These are phyloP conservation scores for Tortricodes alternella DNA, from an alignment of 2,888 invertebrate genomes.

Conservation along the genomic window DNA sequence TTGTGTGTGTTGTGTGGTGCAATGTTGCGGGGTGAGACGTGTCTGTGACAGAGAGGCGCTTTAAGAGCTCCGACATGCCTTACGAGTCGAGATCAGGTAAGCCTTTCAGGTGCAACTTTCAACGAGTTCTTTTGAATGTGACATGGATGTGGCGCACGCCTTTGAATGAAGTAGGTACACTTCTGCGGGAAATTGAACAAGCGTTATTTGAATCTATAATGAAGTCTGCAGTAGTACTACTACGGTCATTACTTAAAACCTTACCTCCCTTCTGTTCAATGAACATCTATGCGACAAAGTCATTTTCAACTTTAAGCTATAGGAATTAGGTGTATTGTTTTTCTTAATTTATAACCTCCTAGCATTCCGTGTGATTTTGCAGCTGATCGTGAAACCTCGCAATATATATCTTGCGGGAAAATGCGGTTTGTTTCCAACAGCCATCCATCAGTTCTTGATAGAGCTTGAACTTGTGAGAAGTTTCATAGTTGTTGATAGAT, in stretches of 20 bases:
- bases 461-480: constrained; percentile 7
- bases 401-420: constrained; percentile 1
- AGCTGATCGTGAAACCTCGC: constrained; percentile 19
- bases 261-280: constrained; percentile 22
- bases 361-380: constrained; percentile 5
- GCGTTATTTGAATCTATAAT: constrained; percentile 20
- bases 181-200: background rate
- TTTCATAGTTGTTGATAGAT: constrained; percentile 2
- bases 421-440: constrained; percentile 12
- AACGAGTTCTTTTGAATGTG: constrained; percentile 23
- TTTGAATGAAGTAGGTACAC: background rate
- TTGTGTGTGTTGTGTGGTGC: constrained; percentile 42
- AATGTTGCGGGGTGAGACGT: constrained; percentile 56
- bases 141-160: constrained; percentile 18
- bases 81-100: constrained; percentile 79
- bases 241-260: constrained; percentile 28
- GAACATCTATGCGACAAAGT: constrained; percentile 7
- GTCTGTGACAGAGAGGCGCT: constrained; percentile 66
- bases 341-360: background rate
- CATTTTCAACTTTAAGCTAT: constrained; percentile 13
- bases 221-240: constrained; percentile 17
- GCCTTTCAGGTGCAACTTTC: constrained; percentile 46
- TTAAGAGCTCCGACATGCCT: constrained; percentile 75
- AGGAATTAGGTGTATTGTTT: constrained; percentile 7
- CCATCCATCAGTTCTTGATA: constrained; percentile 17